Conservation (phyloP, 2,797 vertebrate genomes). For the Graptemys geographica region DNA sequence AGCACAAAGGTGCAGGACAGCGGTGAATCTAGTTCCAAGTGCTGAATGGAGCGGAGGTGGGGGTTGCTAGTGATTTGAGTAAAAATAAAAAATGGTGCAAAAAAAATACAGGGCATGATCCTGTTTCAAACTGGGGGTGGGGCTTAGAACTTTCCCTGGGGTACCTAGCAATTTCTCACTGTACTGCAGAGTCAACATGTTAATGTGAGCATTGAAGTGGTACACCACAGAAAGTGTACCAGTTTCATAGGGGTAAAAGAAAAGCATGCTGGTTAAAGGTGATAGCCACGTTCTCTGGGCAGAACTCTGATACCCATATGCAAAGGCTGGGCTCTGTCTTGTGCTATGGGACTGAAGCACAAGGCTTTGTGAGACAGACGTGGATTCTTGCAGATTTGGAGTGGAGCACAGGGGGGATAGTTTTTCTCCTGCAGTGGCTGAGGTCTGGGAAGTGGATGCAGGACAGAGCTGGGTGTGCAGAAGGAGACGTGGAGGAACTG, state of each 20-base stretch:
- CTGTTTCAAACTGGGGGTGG: neutral
- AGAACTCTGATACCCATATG: neutral
- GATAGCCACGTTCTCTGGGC: neutral
- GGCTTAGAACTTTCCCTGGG: neutral
- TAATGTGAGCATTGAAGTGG: neutral
- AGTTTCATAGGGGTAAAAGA: neutral
- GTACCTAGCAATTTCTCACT: neutral
- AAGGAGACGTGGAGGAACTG: neutral
- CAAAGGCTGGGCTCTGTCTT: neutral
- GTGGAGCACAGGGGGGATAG: neutral
- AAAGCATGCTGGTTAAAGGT: neutral
- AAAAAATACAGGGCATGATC: neutral
- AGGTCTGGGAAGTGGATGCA: neutral
- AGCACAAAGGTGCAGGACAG: neutral
- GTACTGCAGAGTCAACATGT: neutral
- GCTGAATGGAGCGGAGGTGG: neutral
- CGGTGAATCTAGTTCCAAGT: neutral
- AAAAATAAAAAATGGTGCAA: neutral
- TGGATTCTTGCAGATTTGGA: neutral
- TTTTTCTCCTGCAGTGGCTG: no score
- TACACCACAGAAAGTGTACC: neutral
- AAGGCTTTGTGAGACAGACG: neutral
- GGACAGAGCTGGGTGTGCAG: no score
- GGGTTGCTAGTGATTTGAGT: neutral
- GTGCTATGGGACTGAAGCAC: neutral